Evolutionary conservation across 2,888 invertebrate species (phyloP), one percentile per base, ranked within the genome.

Genomic region (Xanthia togata): DNA sequence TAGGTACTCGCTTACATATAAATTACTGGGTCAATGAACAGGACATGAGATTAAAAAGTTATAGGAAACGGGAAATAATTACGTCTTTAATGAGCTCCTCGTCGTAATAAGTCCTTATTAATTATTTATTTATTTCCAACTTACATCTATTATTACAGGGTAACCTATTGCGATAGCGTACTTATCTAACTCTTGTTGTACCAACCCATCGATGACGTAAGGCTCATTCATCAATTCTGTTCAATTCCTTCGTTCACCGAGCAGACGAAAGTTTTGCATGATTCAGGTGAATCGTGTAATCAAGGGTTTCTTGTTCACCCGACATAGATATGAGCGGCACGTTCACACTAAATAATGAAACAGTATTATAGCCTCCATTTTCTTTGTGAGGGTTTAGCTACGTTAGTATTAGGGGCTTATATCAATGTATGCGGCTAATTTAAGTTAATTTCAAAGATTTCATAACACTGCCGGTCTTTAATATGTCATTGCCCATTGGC

Each of bases 241-340:
- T 60, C 63, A 50, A 60, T 76, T 70, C 26, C 14, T 55, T 70
- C 23, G 44, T 44, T 14, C 5, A 26, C 41, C 26, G n/a, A 17
- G 50, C 20, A 69, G 41, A 41, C 26, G 17, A 64, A 63, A 76
- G 55, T 71, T 71, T 63, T 53, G 50, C 55, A 31, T 65, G 47
- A 71, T 69, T 76, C 69, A 60, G 41, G 55, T 50, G 59, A 65
- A 65, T 53, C 50, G 23, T 55, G 57, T 82, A 72, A 77, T 77
- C 64, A 73, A 76, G 57, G 57, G n/a, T 79, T 65, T 60, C 64
- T 65, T 78, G 72, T 78, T 72, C 44, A 35, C 14, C 4, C 26
- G n/a, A 31, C 9, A 47, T 35, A 59, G 0, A 59, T 17, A 64
- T 64, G 11, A 41, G 59, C 26, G 38, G 76, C 76, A 78, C 78